A percentile compares a stretch with the other conserved stretches of the same genome.
phyloP scores from a whole-genome alignment of 2,888 invertebrate species.

The Autographa pulchrina region DNA sequence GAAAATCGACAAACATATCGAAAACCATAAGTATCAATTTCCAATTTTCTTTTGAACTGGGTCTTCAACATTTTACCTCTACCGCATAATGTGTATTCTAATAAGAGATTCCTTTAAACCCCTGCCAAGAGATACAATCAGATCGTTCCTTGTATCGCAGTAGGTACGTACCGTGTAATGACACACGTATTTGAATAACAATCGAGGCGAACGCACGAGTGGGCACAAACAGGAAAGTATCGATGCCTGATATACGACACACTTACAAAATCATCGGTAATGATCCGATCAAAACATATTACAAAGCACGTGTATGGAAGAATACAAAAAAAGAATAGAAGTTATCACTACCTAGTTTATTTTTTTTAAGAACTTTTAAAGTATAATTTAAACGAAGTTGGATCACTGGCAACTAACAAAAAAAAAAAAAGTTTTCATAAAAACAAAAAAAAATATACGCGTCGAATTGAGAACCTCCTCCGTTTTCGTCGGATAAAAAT shows the following conservation, averaged over 20 bases:
- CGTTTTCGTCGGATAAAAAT: no score
- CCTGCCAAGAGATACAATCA: constrained; percentile 24
- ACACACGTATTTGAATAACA: constrained; percentile 60
- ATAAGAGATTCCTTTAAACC: constrained; percentile 23
- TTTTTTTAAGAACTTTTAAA: no score
- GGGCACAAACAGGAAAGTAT: constrained; percentile 49
- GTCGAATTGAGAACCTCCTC: no score
- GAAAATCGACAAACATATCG: background rate
- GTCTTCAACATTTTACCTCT: background rate
- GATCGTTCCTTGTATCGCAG: constrained; percentile 23
- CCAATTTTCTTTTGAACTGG: background rate
- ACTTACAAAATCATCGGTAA: constrained; percentile 15
- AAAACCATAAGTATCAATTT: background rate
- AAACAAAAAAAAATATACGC: no score
- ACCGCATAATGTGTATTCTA: constrained; percentile 14
- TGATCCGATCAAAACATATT: constrained; percentile 1
- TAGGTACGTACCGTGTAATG: constrained; percentile 33
- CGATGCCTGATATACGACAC: constrained; percentile 3
- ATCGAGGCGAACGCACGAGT: constrained; percentile 46
- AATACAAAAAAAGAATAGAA: no score
- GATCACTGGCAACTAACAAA: no score
- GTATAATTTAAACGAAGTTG: no score
- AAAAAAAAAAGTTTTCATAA: no score
- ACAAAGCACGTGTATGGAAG: background rate
- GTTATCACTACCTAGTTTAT: no score